Percentiles rank a stretch among this genome's conserved stretches.
phyloP scores from a whole-genome alignment of 2,113 vertebrate genomes.

The Melanerpes aurifrons region DNA sequence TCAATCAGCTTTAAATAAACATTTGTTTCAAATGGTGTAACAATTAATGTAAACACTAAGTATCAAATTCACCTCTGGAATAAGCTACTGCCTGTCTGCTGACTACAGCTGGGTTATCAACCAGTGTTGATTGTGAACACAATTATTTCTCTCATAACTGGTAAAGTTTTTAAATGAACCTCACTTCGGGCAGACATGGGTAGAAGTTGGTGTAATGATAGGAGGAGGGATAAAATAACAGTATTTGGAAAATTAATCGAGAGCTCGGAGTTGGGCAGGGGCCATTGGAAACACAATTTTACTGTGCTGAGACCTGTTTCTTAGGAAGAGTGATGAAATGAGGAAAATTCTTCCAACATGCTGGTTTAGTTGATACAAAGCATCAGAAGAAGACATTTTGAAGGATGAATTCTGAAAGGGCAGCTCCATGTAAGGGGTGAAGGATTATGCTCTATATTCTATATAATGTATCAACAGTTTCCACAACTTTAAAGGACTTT shows the following conservation, averaged over 20 bases:
- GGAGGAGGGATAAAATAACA: neutral
- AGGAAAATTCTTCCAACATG: neutral
- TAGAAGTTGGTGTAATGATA: neutral
- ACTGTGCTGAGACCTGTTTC: neutral
- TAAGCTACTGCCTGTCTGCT: neutral
- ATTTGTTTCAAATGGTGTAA: conserved; percentile 54
- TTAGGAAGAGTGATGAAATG: neutral
- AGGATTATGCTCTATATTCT: neutral
- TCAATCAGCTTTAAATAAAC: conserved; percentile 65
- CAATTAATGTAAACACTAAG: conserved; percentile 52
- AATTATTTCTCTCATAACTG: neutral
- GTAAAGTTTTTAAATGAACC: neutral
- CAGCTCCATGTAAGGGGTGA: neutral
- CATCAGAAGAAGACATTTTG: neutral
- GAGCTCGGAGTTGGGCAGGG: neutral
- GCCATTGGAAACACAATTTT: neutral
- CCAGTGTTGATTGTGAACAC: neutral
- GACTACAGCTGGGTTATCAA: neutral
- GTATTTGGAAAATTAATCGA: neutral
- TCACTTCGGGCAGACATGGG: neutral
- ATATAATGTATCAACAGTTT: neutral
- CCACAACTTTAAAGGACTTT: neutral
- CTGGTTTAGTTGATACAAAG: neutral
- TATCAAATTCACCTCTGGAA: neutral
- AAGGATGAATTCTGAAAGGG: neutral